Evolutionary conservation across 2,888 invertebrate species (phyloP).

Genomic region (Spodoptera picta): DNA sequence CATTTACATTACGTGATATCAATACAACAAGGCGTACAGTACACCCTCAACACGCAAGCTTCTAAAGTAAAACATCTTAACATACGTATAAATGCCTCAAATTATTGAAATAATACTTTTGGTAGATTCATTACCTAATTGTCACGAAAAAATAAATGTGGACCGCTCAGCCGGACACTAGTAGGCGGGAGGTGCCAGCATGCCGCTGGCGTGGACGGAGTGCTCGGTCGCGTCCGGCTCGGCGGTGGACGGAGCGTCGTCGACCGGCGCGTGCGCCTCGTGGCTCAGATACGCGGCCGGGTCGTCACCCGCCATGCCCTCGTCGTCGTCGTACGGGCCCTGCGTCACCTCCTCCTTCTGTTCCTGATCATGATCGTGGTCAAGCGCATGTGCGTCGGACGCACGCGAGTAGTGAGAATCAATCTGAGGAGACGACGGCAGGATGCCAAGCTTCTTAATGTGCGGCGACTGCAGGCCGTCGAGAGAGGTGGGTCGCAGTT

Average conservation of each 20-base stretch:
- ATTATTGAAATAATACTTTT: constrained; percentile 85
- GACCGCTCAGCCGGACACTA: constrained; percentile 76
- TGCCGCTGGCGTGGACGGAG: constrained; percentile 87
- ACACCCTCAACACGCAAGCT: constrained; percentile 75
- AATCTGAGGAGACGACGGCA: constrained; percentile 89
- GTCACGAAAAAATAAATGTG: constrained; percentile 59
- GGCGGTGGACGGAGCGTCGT: constrained; percentile 87
- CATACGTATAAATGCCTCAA: constrained; percentile 67
- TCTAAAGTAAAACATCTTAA: constrained; percentile 69
- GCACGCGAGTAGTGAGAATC: constrained; percentile 89
- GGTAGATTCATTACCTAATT: constrained; percentile 81
- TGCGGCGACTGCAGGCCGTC: constrained; percentile 86
- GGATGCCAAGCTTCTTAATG: constrained; percentile 81
- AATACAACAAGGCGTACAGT: constrained; percentile 65
- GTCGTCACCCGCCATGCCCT: constrained; percentile 88
- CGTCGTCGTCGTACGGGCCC: constrained; percentile 90
- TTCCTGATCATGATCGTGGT: constrained; percentile 80
- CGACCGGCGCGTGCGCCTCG: constrained; percentile 79
- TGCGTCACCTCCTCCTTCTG: constrained; percentile 87
- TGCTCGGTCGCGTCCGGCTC: constrained; percentile 89
- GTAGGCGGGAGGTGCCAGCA: constrained; percentile 87
- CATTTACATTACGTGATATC: constrained; percentile 72
- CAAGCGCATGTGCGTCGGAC: constrained; percentile 82
- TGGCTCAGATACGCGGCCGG: constrained; percentile 84
- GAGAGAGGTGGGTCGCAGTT: constrained; percentile 85